Evolutionary conservation across 2,113 vertebrate genomes (phyloP), one percentile per base, ranked within the genome.

Genomic region (Nipponia nippon): DNA sequence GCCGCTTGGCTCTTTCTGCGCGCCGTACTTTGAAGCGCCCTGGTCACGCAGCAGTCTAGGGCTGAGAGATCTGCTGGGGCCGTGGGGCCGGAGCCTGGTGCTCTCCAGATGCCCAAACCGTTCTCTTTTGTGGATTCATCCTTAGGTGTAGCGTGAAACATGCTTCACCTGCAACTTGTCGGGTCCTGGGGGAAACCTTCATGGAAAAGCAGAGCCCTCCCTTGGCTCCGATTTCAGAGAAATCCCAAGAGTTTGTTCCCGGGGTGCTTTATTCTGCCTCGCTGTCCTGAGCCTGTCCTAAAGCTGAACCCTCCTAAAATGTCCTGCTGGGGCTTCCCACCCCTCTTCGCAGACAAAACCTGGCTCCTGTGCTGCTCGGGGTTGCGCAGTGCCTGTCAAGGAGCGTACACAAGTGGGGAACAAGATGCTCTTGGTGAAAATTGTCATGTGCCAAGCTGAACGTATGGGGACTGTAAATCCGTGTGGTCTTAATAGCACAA

Each of bases 401-500:
- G 40, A 20, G 25, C 4, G 2, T 16, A 1, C 3, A 7, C 12
- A 3, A 29, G 36, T 12, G 1, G 3, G 63, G 56, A 47, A 15
- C 9, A 5, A 19, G 38, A 9, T 53, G 77, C 32, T 53, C 8
- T n/a, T 4, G 18, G 25, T n/a, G 27, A 16, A 7, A 49, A 3
- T 7, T 1, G 14, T 42, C 30, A 14, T 0, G 4, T 58, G 42
- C 83, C 59, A 8, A 27, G 40, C 50, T 10, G 56, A 65, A 36
- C 4, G 3, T 11, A 7, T 1, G n/a, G 38, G 59, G 21, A 20
- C 49, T 32, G 79, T n/a, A 13, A 5, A 46, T 32, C 58, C 29
- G 1, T 5, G 0, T 2, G 2, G 32, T 11, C 63, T 34, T 36
- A 11, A 32, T 53, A 13, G 14, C 19, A 0, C 26, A 11, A 13